phyloP scores from a whole-genome alignment of 2,797 vertebrate species.

The Acanthurus tractus region DNA sequence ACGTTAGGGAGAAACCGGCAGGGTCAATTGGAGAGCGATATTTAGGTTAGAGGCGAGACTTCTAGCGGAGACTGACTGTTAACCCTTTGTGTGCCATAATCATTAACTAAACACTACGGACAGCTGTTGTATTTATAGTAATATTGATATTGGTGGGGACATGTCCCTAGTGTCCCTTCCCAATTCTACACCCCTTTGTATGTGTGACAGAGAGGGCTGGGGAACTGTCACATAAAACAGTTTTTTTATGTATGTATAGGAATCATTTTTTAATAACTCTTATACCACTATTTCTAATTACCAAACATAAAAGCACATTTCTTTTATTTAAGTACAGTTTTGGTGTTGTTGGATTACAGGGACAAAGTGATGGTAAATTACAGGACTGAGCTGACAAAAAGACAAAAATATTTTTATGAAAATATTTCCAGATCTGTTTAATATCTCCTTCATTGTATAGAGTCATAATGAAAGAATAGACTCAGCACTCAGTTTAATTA shows the following conservation, averaged over 20 bases:
- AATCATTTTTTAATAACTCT: slow-evolving; percentile 81
- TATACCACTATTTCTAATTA: slow-evolving; percentile 76
- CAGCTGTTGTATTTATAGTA: no score
- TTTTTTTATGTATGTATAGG: slow-evolving; percentile 53
- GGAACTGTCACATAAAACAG: slow-evolving; percentile 23
- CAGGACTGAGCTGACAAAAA: slow-evolving; percentile 62
- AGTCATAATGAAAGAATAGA: slow-evolving; percentile 75
- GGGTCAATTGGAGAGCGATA: no score
- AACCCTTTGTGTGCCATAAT: no score
- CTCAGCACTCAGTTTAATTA: slow-evolving; percentile 81
- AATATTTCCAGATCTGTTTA: slow-evolving; percentile 75
- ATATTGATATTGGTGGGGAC: slow-evolving; percentile 88
- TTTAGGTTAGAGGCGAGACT: no score
- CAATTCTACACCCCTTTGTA: slow-evolving; percentile 43
- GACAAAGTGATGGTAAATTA: slow-evolving; percentile 70
- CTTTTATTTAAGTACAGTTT: slow-evolving; percentile 81
- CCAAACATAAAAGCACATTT: slow-evolving; percentile 78
- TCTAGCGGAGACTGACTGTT: no score
- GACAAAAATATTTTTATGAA: slow-evolving; percentile 78
- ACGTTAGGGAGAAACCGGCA: no score
- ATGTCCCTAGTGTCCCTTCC: slow-evolving; percentile 84
- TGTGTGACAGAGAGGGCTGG: neutral
- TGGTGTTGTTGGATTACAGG: slow-evolving; percentile 71
- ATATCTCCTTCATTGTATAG: slow-evolving; percentile 76
- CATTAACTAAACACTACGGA: no score